Evolutionary conservation across 2,113 vertebrate genomes (phyloP), one percentile per base, ranked within the genome.

Genomic region (Ceyx margarethae): DNA sequence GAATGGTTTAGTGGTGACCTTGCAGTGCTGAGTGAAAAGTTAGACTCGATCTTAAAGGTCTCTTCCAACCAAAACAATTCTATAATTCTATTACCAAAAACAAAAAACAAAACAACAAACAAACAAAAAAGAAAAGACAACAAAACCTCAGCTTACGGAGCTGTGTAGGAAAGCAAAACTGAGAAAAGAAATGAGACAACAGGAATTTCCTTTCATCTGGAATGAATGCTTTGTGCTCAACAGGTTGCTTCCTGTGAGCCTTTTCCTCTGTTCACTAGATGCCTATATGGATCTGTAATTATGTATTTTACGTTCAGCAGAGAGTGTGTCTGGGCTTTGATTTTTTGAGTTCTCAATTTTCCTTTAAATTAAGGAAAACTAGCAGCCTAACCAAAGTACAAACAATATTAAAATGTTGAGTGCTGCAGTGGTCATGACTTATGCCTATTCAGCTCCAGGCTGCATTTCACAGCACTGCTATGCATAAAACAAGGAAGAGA

Each of bases 151-250:
- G 20, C 31, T 74, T 67, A 86, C 26, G 66, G 62, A 62, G 18
- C 18, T 76, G 11, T 37, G n/a, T 43, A 76, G 50, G 37, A 92
- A 87, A 85, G 45, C 45, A 85, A 91, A 87, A 82, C 46, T 35
- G 40, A 82, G 45, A 93, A 92, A 89, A 87, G 8, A 88, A 79
- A 81, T 31, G 23, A 89, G 69, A 80, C 21, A 89, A 82, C 28
- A 91, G 58, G 62, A 82, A 91, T 89, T 91, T 92, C 66, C 78
- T 66, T 72, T 91, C 51, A n/a, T n/a, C 33, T 67, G 43, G 60
- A 62, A 78, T 25, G 83, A 77, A 29, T 71, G 45, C 11, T 53
- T 40, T 43, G 16, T 57, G 33, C 45, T 87, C 68, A 68, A 69
- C 84, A 87, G 50, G 66, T 88, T 91, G 60, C 42, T 96, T 90